phyloP scores from a whole-genome alignment of 2,888 invertebrate species.

The Rhyacophila evoluta region DNA sequence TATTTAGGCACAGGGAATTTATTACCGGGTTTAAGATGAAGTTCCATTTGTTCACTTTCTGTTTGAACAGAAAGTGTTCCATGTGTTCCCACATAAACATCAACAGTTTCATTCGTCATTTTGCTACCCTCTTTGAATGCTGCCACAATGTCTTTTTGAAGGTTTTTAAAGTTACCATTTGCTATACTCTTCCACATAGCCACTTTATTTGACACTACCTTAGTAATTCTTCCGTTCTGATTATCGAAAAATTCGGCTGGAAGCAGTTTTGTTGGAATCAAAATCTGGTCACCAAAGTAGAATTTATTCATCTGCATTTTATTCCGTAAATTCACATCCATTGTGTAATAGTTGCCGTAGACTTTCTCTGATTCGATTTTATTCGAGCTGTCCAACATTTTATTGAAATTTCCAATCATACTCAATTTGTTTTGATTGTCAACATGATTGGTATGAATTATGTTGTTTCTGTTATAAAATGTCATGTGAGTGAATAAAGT shows the following conservation, averaged over 20 bases:
- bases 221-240: conserved; percentile 62
- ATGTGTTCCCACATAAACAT: conserved; percentile 59
- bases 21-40: conserved; percentile 56
- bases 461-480: conserved; percentile 57
- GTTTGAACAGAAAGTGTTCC: conserved; percentile 57
- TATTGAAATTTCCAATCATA: conserved; percentile 66
- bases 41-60: conserved; percentile 33
- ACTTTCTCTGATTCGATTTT: conserved; percentile 62
- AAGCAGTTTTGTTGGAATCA: conserved; percentile 61
- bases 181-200: conserved; percentile 64
- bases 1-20: conserved; percentile 65
- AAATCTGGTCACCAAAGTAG: conserved; percentile 61
- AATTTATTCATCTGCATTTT: conserved; percentile 60
- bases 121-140: conserved; percentile 47
- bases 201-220: conserved; percentile 63
- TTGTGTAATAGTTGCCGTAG: conserved; percentile 62
- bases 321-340: conserved; percentile 61
- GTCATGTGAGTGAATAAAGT: conserved; percentile 57
- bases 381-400: conserved; percentile 64
- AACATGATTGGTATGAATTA: conserved; percentile 59
- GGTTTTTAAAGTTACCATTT: conserved; percentile 49
- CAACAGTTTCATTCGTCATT: conserved; percentile 40
- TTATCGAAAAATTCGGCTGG: conserved; percentile 62
- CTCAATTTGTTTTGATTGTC: conserved; percentile 59
- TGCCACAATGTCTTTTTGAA: conserved; percentile 55